Base-by-base conservation (phyloP, 2,113 vertebrate species). In the Lamprologus sp. region DNA sequence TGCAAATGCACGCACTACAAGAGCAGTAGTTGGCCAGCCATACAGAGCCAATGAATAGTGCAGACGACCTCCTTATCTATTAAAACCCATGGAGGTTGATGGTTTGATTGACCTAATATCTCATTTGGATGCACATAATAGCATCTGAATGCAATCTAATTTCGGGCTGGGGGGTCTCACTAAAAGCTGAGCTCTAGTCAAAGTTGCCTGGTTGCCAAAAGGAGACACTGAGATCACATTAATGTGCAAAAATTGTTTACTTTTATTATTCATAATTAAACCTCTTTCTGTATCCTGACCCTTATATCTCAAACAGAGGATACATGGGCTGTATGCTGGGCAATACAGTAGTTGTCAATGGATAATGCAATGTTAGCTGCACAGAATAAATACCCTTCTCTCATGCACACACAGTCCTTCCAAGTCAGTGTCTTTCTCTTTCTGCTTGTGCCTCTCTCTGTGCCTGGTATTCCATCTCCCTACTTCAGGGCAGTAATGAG, bases 381-480 rank as follows among this genome's bases (percentile, higher is more conserved):
- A 81, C 86, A 87, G 87, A 93, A 92, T 92, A 88, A 79, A 87
- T 86, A 88, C 84, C 54, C 86, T n/a, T 83, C 82, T 82, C 79
- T 82, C 68, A 45, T 12, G 11, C 75, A 58, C 73, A n/a, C 9
- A 7, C 45, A 53, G 42, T 45, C 68, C 83, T 26, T 85, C 75
- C 68, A 70, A 58, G 33, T 82, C 70, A 91, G 28, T 87, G 54
- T 89, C 82, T 54, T 58, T 84, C 55, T 84, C 84, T 84, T 37
- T 88, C 70, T 81, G 83, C 51, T n/a, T 37, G 15, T 82, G 80
- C 42, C 77, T 89, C 88, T 82, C 84, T 89, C 88, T 33, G 83
- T 84, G 92, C 89, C 92, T 92, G 85, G 92, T 90, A 89, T 89
- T 94, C 90, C 92, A 88, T 93, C 93, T 93, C 84, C 86, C 85